phyloP scores from a whole-genome alignment of 2,113 vertebrate species.

The Brachirus orientalis region DNA sequence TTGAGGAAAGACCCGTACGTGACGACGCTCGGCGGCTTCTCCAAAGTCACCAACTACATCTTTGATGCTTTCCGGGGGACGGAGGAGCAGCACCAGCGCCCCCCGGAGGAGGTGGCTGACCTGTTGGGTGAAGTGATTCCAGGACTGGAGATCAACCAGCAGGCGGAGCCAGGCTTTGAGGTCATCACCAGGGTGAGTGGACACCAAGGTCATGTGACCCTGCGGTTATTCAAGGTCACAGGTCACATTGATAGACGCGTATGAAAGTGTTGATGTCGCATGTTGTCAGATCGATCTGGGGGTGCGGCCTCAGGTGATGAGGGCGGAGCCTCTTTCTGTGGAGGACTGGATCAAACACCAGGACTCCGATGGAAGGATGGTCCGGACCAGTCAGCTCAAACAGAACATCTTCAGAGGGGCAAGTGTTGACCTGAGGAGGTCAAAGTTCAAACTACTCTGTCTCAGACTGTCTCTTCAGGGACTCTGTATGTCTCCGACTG shows the following conservation, averaged over 20 bases:
- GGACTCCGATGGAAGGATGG: slow-evolving; percentile 90
- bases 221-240: no score
- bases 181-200: slow-evolving; percentile 94
- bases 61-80: slow-evolving; percentile 88
- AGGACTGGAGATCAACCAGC: slow-evolving; percentile 96
- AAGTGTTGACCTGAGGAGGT: slow-evolving; percentile 43
- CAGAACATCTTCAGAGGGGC: slow-evolving; percentile 93
- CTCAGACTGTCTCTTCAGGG: no score
- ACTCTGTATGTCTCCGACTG: no score
- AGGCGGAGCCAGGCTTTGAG: slow-evolving; percentile 98
- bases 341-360: slow-evolving; percentile 88
- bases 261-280: neutral
- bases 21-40: slow-evolving; percentile 92
- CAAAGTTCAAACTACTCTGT: no score
- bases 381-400: slow-evolving; percentile 84
- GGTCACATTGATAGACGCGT: no score
- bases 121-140: slow-evolving; percentile 92
- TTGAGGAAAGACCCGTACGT: slow-evolving; percentile 92
- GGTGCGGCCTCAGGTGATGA: slow-evolving; percentile 85
- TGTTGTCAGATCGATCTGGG: slow-evolving; percentile 90
- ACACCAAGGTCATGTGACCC: no score
- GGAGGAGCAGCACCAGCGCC: slow-evolving; percentile 88
- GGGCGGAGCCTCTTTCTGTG: slow-evolving; percentile 86
- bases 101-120: slow-evolving; percentile 92
- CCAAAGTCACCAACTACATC: slow-evolving; percentile 97